Evolutionary conservation across 2,113 vertebrate species (phyloP), one percentile per base, ranked within the genome.

Genomic region (Brachyistius frenatus): DNA sequence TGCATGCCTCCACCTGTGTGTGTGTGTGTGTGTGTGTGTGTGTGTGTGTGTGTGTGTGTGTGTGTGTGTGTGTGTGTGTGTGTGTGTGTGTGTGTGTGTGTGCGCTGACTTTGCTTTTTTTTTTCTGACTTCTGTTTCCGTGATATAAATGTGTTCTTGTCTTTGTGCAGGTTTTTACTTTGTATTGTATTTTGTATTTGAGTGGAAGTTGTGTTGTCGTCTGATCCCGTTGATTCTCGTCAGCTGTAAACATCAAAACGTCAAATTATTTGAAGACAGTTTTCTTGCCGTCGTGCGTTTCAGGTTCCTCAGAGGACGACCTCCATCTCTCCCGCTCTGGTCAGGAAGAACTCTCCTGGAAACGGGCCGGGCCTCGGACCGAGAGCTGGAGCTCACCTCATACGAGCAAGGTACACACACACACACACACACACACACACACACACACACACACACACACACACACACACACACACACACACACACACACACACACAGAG

Each of bases 281-380:
- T 23, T 23, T 23, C 23, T 23, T 66, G 41, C 41, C 3, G 37
- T 41, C 73, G 46, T 71, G 23, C 67, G 58, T 78, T n/a, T 58
- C 68, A 99, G 98, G 98, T 99, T 92, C 98, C 98, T 94, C 98
- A 99, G 88, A 93, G 98, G 95, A 99, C 98, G 79, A 99, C 98
- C 86, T 99, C 98, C 89, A 99, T 99, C 90, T 99, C 98, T 73
- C 98, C 98, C 49, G 98, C 98, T 8, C 89, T 99, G 93, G 96
- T 96, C 8, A 95, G 98, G 88, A 99, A 99, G 92, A 98, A 97
- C 90, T 99, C 98, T 67, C 96, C 98, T 0, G 97, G 97, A 62
- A 99, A 99, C 0, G 98, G 98, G 57, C 93, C 94, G 0, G 96
- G 97, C 13, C 91, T 98, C 55, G 97, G 96, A 14, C 96, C 96